Evolutionary conservation across 2,888 invertebrate genomes (phyloP).

Genomic region (Nemotelus nigrinus): DNA sequence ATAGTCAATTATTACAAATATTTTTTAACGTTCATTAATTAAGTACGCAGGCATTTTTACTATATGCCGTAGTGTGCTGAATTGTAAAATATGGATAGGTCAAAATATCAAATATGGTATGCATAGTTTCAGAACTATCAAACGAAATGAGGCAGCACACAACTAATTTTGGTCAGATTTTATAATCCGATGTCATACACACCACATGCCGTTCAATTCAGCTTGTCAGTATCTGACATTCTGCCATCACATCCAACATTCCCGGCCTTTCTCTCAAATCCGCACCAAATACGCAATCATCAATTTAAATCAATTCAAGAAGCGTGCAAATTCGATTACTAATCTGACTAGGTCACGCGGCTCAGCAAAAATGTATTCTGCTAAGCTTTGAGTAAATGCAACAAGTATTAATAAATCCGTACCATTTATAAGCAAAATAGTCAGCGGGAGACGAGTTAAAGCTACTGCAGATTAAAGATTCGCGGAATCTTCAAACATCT

Average conservation of each 20-base stretch:
- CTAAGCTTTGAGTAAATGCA: no score
- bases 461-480: slow-evolving; percentile 12
- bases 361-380: background rate
- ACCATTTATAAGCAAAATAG: slow-evolving; percentile 7
- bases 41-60: no score
- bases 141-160: background rate
- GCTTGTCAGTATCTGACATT: no score
- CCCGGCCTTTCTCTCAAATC: slow-evolving; percentile 8
- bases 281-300: slow-evolving; percentile 12
- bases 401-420: background rate
- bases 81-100: no score
- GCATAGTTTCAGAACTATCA: background rate
- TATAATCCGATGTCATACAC: no score
- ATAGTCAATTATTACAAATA: no score
- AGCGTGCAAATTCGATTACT: slow-evolving; percentile 27
- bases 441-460: background rate
- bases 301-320: slow-evolving; percentile 16
- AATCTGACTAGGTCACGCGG: slow-evolving; percentile 18
- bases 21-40: no score
- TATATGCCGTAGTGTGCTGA: no score
- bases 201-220: no score
- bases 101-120: no score
- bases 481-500: slow-evolving; percentile 18
- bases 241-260: no score
- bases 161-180: background rate